Percentiles rank a stretch among this genome's conserved stretches.
Conservation (phyloP, 2,888 invertebrate genomes). For the Mythimna ferrago region DNA sequence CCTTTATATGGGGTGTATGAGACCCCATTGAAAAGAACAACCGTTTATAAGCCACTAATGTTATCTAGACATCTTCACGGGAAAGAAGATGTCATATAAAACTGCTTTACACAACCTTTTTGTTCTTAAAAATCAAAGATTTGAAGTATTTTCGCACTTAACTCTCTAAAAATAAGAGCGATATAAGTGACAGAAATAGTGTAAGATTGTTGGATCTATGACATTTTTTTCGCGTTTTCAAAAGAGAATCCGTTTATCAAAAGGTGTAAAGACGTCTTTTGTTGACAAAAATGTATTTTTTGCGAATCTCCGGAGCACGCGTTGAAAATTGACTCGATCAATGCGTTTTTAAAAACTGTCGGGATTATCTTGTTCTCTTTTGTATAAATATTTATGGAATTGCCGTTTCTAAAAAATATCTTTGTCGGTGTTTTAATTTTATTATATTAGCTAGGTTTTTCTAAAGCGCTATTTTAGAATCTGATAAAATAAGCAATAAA, state of each 20-base stretch:
- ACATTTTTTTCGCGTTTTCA: conserved; percentile 76
- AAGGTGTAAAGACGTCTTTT: conserved; percentile 77
- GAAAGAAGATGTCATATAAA: conserved; percentile 82
- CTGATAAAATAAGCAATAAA: no score
- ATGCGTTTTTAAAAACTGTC: conserved; percentile 63
- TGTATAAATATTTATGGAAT: conserved; percentile 67
- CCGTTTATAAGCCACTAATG: conserved; percentile 90
- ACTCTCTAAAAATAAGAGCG: conserved; percentile 20
- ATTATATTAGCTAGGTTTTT: neutral
- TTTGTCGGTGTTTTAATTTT: conserved; percentile 52
- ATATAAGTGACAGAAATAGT: conserved; percentile 5
- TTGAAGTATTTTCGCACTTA: conserved; percentile 23
- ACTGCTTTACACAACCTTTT: conserved; percentile 63
- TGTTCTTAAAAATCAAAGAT: conserved; percentile 9
- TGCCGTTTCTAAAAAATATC: conserved; percentile 14
- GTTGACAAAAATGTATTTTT: conserved; percentile 75
- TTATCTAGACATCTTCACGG: conserved; percentile 87
- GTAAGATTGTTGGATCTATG: conserved; percentile 78
- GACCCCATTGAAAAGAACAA: conserved; percentile 80
- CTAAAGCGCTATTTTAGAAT: neutral
- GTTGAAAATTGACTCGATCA: conserved; percentile 77
- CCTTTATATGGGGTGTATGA: conserved; percentile 60
- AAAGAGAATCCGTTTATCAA: conserved; percentile 75
- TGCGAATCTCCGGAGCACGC: conserved; percentile 83
- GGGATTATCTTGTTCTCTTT: conserved; percentile 69